Evolutionary conservation across 2,888 invertebrate species (phyloP).

Genomic region (Drosophila pseudotalamancana): DNA sequence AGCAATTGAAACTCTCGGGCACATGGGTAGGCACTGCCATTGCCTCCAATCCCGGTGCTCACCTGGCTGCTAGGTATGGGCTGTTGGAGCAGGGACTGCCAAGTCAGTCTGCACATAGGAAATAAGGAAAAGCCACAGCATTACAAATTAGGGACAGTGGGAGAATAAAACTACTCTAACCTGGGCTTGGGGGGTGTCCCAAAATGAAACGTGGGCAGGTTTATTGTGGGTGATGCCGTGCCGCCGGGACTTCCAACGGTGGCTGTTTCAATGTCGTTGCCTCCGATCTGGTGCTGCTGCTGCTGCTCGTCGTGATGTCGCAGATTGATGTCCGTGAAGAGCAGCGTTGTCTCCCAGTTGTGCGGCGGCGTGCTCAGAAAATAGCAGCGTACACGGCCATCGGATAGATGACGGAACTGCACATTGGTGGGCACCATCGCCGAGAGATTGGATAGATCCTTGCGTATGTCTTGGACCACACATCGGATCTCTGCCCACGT

Average conservation of each 20-base stretch:
- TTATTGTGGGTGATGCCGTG: conserved; percentile 46
- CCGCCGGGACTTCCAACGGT: conserved; percentile 41
- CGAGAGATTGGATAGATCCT: conserved; percentile 91
- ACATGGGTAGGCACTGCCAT: conserved; percentile 85
- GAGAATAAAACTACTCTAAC: conserved; percentile 18
- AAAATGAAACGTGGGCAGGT: conserved; percentile 46
- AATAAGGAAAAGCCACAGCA: neutral
- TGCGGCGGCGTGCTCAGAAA: conserved; percentile 95
- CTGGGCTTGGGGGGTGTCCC: conserved; percentile 47
- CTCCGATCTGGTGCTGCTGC: conserved; percentile 43
- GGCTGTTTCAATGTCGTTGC: conserved; percentile 8
- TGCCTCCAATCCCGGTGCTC: conserved; percentile 80
- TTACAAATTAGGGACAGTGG: neutral
- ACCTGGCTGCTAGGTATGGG: conserved; percentile 87
- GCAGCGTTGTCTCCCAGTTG: conserved; percentile 94
- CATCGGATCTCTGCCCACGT: conserved; percentile 92
- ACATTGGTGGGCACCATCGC: conserved; percentile 93
- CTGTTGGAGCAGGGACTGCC: conserved; percentile 93
- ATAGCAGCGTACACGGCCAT: conserved; percentile 93
- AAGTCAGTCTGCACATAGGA: conserved; percentile 86
- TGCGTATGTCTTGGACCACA: conserved; percentile 92
- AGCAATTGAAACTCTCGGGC: conserved; percentile 95
- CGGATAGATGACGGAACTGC: conserved; percentile 90
- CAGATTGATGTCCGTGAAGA: conserved; percentile 93
- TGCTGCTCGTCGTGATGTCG: conserved; percentile 66